Percentiles rank a stretch among this genome's conserved stretches.
Evolutionary conservation across 2,888 invertebrate species (phyloP).

Genomic region (Cosmorhoe ocellata): DNA sequence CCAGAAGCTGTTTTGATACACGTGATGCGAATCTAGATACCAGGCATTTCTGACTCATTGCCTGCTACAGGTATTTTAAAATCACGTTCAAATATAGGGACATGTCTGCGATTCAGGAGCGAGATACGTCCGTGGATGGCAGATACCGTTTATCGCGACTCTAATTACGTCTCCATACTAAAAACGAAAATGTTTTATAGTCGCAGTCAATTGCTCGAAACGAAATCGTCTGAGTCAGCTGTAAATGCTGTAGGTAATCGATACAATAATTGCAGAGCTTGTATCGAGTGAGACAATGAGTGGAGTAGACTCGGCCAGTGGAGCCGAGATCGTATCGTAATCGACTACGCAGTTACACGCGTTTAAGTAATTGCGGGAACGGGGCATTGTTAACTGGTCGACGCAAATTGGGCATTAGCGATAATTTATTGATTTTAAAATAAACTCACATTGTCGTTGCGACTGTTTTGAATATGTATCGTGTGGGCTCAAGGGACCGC

Average conservation of each 20-base stretch:
- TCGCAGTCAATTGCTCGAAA: slow-evolving; percentile 67
- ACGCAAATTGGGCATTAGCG: slow-evolving; percentile 82
- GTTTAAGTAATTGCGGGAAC: slow-evolving; percentile 83
- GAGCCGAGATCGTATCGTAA: slow-evolving; percentile 73
- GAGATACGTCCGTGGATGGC: slow-evolving; percentile 48
- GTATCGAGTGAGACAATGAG: slow-evolving; percentile 77
- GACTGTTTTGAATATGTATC: slow-evolving; percentile 76
- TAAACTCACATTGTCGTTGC: slow-evolving; percentile 74
- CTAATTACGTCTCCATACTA: slow-evolving; percentile 58
- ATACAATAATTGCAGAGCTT: slow-evolving; percentile 75
- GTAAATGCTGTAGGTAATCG: too few relatives aligned
- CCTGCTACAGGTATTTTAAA: slow-evolving; percentile 41
- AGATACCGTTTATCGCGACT: slow-evolving; percentile 58
- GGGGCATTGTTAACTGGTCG: slow-evolving; percentile 77
- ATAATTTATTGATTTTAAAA: slow-evolving; percentile 80
- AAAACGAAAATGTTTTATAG: slow-evolving; percentile 70
- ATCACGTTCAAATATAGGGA: slow-evolving; percentile 41
- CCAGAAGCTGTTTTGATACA: slow-evolving; percentile 63
- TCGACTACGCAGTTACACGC: slow-evolving; percentile 72
- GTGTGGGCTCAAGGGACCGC: slow-evolving; percentile 62
- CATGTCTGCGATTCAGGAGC: slow-evolving; percentile 48
- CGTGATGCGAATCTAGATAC: slow-evolving; percentile 58
- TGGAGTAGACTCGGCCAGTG: slow-evolving; percentile 53
- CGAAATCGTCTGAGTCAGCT: slow-evolving; percentile 68
- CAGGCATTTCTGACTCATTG: slow-evolving; percentile 47